phyloP scores from a whole-genome alignment of 2,113 vertebrate genomes.

The Echinops telfairi region DNA sequence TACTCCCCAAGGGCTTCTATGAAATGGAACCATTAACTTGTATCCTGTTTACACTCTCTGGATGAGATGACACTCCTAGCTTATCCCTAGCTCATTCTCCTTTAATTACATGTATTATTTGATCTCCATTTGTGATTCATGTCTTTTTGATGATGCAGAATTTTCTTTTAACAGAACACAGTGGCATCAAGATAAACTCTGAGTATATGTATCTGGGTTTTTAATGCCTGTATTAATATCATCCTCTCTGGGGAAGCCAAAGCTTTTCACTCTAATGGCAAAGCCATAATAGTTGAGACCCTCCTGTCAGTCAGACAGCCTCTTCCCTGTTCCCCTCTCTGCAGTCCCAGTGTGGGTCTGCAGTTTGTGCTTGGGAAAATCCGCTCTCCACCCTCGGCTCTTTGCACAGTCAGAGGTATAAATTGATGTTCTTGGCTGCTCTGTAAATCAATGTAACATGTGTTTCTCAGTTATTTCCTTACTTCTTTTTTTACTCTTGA shows the following conservation, averaged over 20 bases:
- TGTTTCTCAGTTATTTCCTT: slow-evolving; percentile 59
- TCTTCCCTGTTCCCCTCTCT: neutral
- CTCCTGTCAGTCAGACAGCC: neutral
- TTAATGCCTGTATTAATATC: neutral
- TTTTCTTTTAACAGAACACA: slow-evolving; percentile 72
- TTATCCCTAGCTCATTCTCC: slow-evolving; percentile 67
- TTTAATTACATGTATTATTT: slow-evolving; percentile 69
- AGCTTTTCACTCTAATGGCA: neutral
- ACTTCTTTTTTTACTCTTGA: slow-evolving; percentile 10
- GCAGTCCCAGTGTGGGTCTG: neutral
- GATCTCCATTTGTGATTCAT: slow-evolving; percentile 68
- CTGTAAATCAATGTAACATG: slow-evolving; percentile 61
- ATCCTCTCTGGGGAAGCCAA: neutral
- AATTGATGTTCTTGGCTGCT: slow-evolving; percentile 49
- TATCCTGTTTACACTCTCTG: neutral
- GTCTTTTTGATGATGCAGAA: slow-evolving; percentile 64
- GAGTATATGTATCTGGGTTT: slow-evolving; percentile 4
- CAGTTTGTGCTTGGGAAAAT: slow-evolving; percentile 10
- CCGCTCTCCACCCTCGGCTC: neutral
- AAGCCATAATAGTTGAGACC: neutral
- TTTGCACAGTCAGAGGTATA: slow-evolving; percentile 27
- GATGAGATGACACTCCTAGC: neutral
- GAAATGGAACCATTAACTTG: neutral
- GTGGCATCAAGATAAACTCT: slow-evolving; percentile 53
- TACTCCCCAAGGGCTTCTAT: neutral